These are phyloP conservation scores for Alligator sinensis DNA, from an alignment of 2,113 vertebrate species.

Conservation along the genomic window DNA sequence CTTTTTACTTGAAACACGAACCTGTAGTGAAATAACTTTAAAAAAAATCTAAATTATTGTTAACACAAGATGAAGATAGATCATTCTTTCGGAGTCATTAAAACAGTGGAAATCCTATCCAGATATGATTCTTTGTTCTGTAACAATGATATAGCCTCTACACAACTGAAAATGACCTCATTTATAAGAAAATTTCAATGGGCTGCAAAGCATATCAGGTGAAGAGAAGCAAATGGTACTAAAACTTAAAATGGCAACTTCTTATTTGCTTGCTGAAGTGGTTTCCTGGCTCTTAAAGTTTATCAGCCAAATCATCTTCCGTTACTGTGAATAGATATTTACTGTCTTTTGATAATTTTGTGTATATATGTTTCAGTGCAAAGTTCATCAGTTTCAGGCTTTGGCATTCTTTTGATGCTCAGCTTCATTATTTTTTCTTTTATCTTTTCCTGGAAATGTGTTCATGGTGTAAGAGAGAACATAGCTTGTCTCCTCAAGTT, in stretches of 20 bases:
- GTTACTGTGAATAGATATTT: neutral
- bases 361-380: neutral
- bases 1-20: neutral
- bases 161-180: neutral
- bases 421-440: neutral
- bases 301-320: neutral
- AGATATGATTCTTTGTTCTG: neutral
- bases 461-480: neutral
- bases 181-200: neutral
- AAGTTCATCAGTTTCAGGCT: neutral
- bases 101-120: neutral
- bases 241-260: slow-evolving; percentile 5
- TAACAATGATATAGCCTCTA: neutral
- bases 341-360: neutral
- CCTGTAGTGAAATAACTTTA: neutral
- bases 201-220: neutral
- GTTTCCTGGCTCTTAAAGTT: neutral
- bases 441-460: neutral
- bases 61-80: neutral
- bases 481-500: neutral
- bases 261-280: neutral
- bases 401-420: neutral
- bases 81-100: neutral
- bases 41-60: neutral
- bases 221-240: neutral